These are phyloP conservation scores for Drosophila pandora DNA, from an alignment of 1,140 invertebrate species.

Conservation along the genomic window DNA sequence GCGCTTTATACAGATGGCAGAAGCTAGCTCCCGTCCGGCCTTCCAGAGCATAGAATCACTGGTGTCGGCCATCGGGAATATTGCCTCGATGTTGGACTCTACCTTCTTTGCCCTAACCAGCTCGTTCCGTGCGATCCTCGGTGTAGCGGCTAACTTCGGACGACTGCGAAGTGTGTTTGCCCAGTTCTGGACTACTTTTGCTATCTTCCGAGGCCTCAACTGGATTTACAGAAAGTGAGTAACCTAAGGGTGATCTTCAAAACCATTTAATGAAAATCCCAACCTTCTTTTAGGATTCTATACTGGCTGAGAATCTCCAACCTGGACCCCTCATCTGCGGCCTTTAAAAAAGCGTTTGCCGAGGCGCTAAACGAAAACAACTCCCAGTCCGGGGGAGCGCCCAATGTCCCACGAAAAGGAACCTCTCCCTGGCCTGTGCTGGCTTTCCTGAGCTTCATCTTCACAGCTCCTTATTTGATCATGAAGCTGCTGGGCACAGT, in stretches of 20 bases:
- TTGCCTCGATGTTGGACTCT: conserved; percentile 98
- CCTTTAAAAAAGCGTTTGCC: conserved; percentile 86
- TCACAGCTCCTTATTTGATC: conserved; percentile 96
- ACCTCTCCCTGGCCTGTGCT: conserved; percentile 88
- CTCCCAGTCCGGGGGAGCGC: conserved; percentile 35
- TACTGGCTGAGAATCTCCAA: conserved; percentile 78
- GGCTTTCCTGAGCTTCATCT: conserved; percentile 93
- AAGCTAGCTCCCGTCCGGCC: conserved; percentile 94
- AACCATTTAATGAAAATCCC: neutral
- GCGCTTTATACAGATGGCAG: conserved; percentile 93
- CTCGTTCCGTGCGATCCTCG: conserved; percentile 96
- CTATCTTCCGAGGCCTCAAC: conserved; percentile 90
- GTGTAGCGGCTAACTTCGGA: conserved; percentile 97
- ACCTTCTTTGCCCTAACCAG: conserved; percentile 97
- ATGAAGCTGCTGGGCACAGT: conserved; percentile 91
- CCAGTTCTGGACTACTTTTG: conserved; percentile 93
- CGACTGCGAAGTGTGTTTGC: conserved; percentile 91
- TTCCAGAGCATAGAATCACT: conserved; percentile 98
- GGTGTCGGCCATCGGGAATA: conserved; percentile 94
- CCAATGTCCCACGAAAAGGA: conserved; percentile 55
- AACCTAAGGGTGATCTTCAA: neutral
- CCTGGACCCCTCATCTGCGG: conserved; percentile 81
- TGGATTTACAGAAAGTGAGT: conserved; percentile 90
- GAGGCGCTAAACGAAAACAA: conserved; percentile 84
- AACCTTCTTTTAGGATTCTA: conserved; percentile 51